phyloP scores from a whole-genome alignment of 2,113 vertebrate genomes.

The Forbesichthys agassizii region DNA sequence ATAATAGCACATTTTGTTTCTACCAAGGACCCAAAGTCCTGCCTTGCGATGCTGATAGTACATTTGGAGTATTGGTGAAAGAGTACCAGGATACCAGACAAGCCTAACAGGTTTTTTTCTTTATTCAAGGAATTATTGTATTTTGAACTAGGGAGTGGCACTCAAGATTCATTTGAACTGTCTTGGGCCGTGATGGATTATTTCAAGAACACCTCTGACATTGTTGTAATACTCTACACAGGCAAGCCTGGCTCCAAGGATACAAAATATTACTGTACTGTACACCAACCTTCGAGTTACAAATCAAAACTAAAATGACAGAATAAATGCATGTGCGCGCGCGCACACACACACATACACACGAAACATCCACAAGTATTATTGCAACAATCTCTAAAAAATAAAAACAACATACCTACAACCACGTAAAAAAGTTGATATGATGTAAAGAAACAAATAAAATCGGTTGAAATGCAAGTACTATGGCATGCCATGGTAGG shows the following conservation, averaged over 20 bases:
- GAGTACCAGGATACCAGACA: constrained; percentile 51
- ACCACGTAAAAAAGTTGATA: constrained; percentile 61
- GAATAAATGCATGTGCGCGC: constrained; percentile 46
- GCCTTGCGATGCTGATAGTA: constrained; percentile 47
- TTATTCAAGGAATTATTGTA: constrained; percentile 19
- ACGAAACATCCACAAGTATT: constrained; percentile 72
- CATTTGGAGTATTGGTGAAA: constrained; percentile 32
- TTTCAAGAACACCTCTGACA: constrained; percentile 32
- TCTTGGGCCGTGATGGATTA: constrained; percentile 42
- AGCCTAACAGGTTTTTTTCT: constrained; percentile 23
- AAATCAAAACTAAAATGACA: constrained; percentile 25
- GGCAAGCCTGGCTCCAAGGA: constrained; percentile 45
- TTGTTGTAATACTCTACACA: constrained; percentile 60
- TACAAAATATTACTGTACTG: constrained; percentile 54
- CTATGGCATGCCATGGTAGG: constrained; percentile 62
- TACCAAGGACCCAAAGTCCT: constrained; percentile 37
- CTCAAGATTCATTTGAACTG: constrained; percentile 25
- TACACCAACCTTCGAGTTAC: constrained; percentile 62
- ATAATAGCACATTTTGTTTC: constrained; percentile 57
- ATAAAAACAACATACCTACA: constrained; percentile 64
- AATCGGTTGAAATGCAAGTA: constrained; percentile 73
- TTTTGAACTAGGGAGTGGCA: constrained; percentile 33
- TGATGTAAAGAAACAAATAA: constrained; percentile 45
- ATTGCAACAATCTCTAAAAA: constrained; percentile 78
- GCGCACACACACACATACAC: constrained; percentile 50